Evolutionary conservation across 2,113 vertebrate species (phyloP).

Genomic region (Cochlearius cochlearius): DNA sequence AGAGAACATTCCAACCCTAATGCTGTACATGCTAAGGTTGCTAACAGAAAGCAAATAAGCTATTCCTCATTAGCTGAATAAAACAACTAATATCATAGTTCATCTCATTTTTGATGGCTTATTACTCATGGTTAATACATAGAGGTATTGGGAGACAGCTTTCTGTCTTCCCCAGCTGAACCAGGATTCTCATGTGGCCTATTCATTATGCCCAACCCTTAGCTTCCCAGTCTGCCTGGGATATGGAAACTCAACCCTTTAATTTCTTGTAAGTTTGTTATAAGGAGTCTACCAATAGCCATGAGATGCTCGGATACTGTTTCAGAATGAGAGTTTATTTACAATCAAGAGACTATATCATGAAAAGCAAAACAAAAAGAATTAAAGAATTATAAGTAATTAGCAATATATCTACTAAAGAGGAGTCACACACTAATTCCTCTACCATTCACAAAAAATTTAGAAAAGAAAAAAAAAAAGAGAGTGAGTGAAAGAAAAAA

Average conservation of each 20-base stretch:
- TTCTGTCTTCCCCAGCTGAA: background rate
- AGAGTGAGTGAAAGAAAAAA: background rate
- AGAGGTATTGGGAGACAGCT: background rate
- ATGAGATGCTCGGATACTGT: background rate
- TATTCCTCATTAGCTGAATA: background rate
- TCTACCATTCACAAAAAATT: background rate
- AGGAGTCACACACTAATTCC: background rate
- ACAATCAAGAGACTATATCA: background rate
- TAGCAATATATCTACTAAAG: background rate
- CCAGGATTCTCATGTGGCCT: background rate
- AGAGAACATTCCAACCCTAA: background rate
- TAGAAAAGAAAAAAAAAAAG: background rate
- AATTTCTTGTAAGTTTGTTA: background rate
- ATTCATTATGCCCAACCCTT: rapidly evolving
- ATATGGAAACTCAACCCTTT: background rate
- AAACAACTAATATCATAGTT: background rate
- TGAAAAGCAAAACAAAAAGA: background rate
- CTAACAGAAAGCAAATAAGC: background rate
- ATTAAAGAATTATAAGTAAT: background rate
- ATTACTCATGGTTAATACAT: background rate
- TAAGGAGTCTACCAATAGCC: background rate
- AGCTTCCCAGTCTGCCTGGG: background rate
- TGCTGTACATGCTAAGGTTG: background rate
- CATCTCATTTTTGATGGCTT: background rate
- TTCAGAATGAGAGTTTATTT: background rate